phyloP scores from a whole-genome alignment of 1,140 invertebrate genomes.

The Pinna nobilis region DNA sequence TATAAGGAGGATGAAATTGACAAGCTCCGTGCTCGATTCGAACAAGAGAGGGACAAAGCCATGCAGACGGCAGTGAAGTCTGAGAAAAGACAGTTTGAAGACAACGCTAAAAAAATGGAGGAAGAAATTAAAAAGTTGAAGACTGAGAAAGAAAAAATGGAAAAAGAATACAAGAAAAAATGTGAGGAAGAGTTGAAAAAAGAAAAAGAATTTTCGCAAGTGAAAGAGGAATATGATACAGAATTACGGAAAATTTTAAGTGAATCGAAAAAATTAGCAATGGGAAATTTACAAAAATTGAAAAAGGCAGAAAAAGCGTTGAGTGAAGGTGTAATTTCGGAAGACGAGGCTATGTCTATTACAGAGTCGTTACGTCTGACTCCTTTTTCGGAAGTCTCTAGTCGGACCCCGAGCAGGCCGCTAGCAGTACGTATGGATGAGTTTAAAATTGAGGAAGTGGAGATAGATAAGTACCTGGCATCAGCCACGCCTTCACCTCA shows the following conservation, averaged over 20 bases:
- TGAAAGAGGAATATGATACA: constrained; percentile 59
- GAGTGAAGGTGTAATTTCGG: constrained; percentile 52
- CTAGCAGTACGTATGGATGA: constrained; percentile 42
- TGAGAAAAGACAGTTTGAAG: constrained; percentile 42
- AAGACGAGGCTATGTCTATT: constrained; percentile 47
- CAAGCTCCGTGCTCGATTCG: constrained; percentile 39
- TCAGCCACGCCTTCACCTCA: constrained; percentile 33
- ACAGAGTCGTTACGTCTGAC: constrained; percentile 20
- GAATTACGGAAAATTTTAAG: constrained; percentile 54
- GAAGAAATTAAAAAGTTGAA: constrained; percentile 55
- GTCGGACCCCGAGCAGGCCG: constrained; percentile 50
- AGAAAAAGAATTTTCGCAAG: constrained; percentile 55
- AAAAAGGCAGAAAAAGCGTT: constrained; percentile 59
- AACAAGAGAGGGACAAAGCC: constrained; percentile 46
- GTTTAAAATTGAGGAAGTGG: constrained; percentile 49
- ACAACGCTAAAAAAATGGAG: constrained; percentile 46
- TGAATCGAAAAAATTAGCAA: constrained; percentile 57
- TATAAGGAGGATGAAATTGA: constrained; percentile 55
- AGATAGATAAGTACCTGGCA: constrained; percentile 40
- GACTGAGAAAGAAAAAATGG: constrained; percentile 60
- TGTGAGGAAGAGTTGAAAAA: constrained; percentile 48
- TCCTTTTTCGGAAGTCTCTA: constrained; percentile 42
- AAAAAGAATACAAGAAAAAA: constrained; percentile 75
- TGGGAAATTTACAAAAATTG: constrained; percentile 60
- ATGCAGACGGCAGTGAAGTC: constrained; percentile 44